Conservation (phyloP, 2,888 invertebrate genomes). For the Dascillus cervinus region DNA sequence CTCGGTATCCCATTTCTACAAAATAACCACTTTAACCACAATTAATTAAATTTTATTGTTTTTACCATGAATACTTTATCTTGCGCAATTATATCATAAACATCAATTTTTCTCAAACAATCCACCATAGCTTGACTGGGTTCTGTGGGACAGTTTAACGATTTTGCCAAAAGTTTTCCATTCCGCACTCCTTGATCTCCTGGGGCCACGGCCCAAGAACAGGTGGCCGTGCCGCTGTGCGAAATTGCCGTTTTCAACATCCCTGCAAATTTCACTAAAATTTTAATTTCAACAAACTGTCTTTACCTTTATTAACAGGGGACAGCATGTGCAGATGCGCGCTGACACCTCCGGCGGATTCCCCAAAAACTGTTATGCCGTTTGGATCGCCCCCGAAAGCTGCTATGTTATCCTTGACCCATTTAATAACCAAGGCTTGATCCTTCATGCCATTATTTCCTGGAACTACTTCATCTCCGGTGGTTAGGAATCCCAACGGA, state of each 20-base stretch:
- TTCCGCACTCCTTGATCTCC: conserved; percentile 52
- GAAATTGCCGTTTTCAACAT: conserved; percentile 53
- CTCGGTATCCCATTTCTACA: conserved; percentile 65
- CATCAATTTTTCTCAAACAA: conserved; percentile 56
- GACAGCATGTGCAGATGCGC: conserved; percentile 40
- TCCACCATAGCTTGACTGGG: conserved; percentile 45
- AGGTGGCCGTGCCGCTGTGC: conserved; percentile 63
- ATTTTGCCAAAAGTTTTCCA: conserved; percentile 52
- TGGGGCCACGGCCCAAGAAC: conserved; percentile 36
- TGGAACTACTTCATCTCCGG: conserved; percentile 34
- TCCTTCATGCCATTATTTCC: too few species aligned
- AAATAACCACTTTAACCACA: too few species aligned
- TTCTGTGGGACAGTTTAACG: conserved; percentile 53
- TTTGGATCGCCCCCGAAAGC: conserved; percentile 38
- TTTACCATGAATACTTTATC: conserved; percentile 63
- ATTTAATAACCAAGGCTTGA: conserved; percentile 36
- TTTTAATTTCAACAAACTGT: not conserved
- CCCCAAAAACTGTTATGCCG: conserved; percentile 38
- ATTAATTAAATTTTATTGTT: not conserved
- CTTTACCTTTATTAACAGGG: conserved; percentile 36
- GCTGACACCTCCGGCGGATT: conserved; percentile 41
- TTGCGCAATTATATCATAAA: conserved; percentile 56
- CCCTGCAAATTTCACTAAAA: conserved; percentile 4
- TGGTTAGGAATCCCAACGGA: conserved; percentile 36
- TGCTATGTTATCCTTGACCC: conserved; percentile 38